Evolutionary conservation across 2,113 vertebrate species (phyloP), one percentile per base, ranked within the genome.

Genomic region (Orycteropus afer): DNA sequence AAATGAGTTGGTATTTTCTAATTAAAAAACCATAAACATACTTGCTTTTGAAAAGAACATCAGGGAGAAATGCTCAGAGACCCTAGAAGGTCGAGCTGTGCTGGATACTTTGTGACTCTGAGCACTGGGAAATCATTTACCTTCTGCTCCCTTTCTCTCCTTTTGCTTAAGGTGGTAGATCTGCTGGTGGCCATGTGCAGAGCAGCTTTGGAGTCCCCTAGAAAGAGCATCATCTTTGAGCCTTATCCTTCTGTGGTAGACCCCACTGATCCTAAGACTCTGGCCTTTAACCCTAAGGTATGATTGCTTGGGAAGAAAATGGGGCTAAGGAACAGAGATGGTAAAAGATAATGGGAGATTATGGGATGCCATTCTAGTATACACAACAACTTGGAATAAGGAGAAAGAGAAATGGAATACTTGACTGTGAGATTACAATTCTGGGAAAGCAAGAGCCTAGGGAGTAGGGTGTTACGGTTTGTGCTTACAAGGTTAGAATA

Each of bases 271-370:
- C 99, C 99, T 92, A 99, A 99, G 98, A 99, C 99, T 14, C 98
- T 99, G 89, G 99, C 99, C 97, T 99, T 99, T 98, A 99, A 99
- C 96, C 99, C 99, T 97, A 99, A 99, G 99, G 99, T 99, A 98
- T 97, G 92, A 53, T 93, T 92, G 83, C n/a, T 83, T 63, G 86
- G 51, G 51, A 71, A 88, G 40, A 76, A 89, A 84, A 42, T 89
- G 76, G 34, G 51, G 42, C 61, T 71, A 59, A 91, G n/a, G 27
- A 89, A 57, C 13, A 84, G n/a, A 92, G 80, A 65, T 67, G 40
- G 45, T 42, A 76, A 95, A 89, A 65, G 37, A 63, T 15, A 63
- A 22, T 92, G 81, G 74, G 63, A 78, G 59, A 78, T 71, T 27
- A 2, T n/a, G 18, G 20, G 23, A 27, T 45, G 5, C 74, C 34